Conservation (phyloP, 2,888 invertebrate species). For the Graphium colonna region DNA sequence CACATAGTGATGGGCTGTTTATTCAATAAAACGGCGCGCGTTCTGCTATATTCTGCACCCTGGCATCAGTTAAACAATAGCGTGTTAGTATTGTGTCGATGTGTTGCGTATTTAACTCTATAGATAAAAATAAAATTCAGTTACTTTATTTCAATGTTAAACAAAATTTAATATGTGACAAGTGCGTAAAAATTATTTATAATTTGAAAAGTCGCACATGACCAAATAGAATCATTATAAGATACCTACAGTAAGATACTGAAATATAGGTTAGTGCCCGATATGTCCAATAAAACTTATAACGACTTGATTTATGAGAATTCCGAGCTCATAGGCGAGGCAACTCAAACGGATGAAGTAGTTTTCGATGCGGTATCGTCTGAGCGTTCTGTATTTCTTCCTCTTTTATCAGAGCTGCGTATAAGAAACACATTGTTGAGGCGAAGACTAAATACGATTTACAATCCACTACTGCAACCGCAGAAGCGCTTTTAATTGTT, state of each 20-base stretch:
- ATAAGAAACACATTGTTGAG: conserved; percentile 89
- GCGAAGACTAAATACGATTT: conserved; percentile 87
- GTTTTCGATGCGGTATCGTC: conserved; percentile 81
- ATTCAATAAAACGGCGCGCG: conserved; percentile 45
- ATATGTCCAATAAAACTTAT: conserved; percentile 88
- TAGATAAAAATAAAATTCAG: background rate
- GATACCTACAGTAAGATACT: conserved; percentile 1
- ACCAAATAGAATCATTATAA: conserved; percentile 3
- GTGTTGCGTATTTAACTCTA: too few relatives aligned
- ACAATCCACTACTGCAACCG: conserved; percentile 95
- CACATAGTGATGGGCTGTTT: conserved; percentile 41
- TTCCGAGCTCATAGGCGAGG: conserved; percentile 73
- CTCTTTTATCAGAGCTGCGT: conserved; percentile 85
- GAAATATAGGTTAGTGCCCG: background rate
- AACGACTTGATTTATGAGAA: conserved; percentile 84
- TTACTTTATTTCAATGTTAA: conserved; percentile 17
- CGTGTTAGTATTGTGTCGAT: too few relatives aligned
- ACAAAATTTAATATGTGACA: background rate
- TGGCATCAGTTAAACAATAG: background rate
- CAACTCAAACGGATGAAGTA: conserved; percentile 81
- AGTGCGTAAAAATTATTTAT: background rate
- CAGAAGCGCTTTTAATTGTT: conserved; percentile 93
- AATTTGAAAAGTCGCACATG: background rate
- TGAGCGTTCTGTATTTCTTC: conserved; percentile 81
- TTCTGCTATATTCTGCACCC: conserved; percentile 28